A percentile compares a stretch with the other conserved stretches of the same genome.
These are phyloP conservation scores for Calosoma granatense DNA, from an alignment of 1,140 invertebrate species.

Conservation along the genomic window DNA sequence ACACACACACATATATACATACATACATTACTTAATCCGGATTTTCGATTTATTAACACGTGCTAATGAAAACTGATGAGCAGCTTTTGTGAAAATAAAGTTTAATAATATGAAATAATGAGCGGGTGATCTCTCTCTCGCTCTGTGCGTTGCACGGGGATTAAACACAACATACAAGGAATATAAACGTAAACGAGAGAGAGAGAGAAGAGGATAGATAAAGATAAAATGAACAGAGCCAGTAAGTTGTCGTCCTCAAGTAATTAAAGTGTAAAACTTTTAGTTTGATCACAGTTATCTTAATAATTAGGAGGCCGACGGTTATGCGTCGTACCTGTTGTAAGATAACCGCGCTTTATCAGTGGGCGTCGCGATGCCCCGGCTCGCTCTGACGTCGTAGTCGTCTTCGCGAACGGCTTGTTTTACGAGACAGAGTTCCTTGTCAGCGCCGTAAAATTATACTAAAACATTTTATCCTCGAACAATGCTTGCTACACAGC, in stretches of 20 bases:
- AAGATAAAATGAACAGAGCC: too few relatives aligned
- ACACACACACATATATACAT: too few relatives aligned
- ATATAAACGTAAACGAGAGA: too few relatives aligned
- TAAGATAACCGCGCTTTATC: neutral
- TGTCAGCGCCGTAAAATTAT: constrained; percentile 21
- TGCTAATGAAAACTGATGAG: constrained; percentile 8
- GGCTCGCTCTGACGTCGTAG: constrained; percentile 10
- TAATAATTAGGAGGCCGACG: constrained; percentile 22
- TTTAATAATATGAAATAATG: neutral
- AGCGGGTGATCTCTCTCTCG: too few relatives aligned
- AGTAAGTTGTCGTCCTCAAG: neutral
- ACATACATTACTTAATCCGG: too few relatives aligned
- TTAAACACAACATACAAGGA: too few relatives aligned
- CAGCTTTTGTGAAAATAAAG: constrained; percentile 10
- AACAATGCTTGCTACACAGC: neutral
- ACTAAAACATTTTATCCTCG: constrained; percentile 18
- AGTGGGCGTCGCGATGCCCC: neutral
- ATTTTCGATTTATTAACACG: constrained; percentile 11
- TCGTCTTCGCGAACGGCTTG: constrained; percentile 15
- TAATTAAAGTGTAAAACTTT: constrained; percentile 22
- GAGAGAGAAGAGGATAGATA: too few relatives aligned
- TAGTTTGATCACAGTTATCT: constrained; percentile 19
- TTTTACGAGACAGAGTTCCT: constrained; percentile 20
- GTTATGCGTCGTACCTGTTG: constrained; percentile 16
- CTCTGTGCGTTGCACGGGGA: too few relatives aligned